A percentile compares a stretch with the other conserved stretches of the same genome.
Conservation (phyloP, 2,113 vertebrate species). For the Haemorhous mexicanus region DNA sequence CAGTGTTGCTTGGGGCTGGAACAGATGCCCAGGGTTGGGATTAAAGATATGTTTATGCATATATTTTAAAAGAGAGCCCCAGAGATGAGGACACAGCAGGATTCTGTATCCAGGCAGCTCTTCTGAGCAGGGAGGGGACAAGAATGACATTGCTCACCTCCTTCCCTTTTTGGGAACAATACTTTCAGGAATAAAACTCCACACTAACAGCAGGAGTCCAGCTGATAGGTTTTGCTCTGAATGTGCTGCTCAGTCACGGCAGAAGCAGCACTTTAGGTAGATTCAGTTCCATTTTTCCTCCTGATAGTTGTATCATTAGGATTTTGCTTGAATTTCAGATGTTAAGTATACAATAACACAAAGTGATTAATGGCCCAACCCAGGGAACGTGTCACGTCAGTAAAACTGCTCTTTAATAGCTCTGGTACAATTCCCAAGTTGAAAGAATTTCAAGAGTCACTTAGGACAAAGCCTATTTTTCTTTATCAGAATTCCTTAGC, state of each 20-base stretch:
- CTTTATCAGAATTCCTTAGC: slow-evolving; percentile 1
- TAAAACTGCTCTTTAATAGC: slow-evolving; percentile 22
- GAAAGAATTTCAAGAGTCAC: slow-evolving; percentile 11
- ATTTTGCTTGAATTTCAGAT: not conserved
- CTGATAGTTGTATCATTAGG: not conserved
- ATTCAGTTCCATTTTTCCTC: not conserved
- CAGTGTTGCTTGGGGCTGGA: not conserved
- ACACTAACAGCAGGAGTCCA: not conserved
- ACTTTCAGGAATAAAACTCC: not conserved
- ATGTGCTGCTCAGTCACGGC: not conserved
- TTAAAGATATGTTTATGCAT: not conserved
- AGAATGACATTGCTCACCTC: not conserved
- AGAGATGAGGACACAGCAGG: not conserved
- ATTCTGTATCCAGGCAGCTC: not conserved
- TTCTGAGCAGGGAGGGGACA: not conserved
- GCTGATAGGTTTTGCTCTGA: not conserved
- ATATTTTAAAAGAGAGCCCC: not conserved
- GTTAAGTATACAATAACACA: not conserved
- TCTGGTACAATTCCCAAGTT: not conserved
- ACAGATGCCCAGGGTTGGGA: not conserved
- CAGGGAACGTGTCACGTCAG: not conserved
- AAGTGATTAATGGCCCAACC: not conserved
- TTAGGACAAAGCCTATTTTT: slow-evolving; percentile 45
- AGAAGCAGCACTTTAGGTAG: not conserved
- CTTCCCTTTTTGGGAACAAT: not conserved